Percentiles rank a stretch among this genome's conserved stretches.
Conservation (phyloP, 1,140 invertebrate species). For the Caenorhabditis elegans region WBcel235 BX284606.5:9057501-9058000, state of each 20-base stretch:
- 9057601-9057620: background rate
- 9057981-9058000: no score
- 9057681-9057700: slow-evolving; percentile 53
- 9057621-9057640: background rate
- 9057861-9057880: slow-evolving; percentile 65
- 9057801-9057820: slow-evolving; percentile 51
- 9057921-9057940: background rate
- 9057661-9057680: slow-evolving; percentile 51
- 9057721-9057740: slow-evolving; percentile 54
- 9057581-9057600: background rate
- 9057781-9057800: slow-evolving; percentile 63
- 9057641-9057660: slow-evolving; percentile 34
- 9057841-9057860: slow-evolving; percentile 56
- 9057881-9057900: slow-evolving; percentile 64
- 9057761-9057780: slow-evolving; percentile 65
- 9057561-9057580: background rate
- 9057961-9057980: background rate
- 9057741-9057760: slow-evolving; percentile 60
- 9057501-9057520: background rate
- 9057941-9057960: background rate
- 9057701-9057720: slow-evolving; percentile 56
- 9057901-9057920: slow-evolving; percentile 53
- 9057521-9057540: background rate
- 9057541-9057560: background rate
- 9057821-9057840: background rate